A percentile compares a stretch with the other conserved stretches of the same genome.
Conservation (phyloP, 1,140 invertebrate species). For the Drosophila sturtevanti region DNA sequence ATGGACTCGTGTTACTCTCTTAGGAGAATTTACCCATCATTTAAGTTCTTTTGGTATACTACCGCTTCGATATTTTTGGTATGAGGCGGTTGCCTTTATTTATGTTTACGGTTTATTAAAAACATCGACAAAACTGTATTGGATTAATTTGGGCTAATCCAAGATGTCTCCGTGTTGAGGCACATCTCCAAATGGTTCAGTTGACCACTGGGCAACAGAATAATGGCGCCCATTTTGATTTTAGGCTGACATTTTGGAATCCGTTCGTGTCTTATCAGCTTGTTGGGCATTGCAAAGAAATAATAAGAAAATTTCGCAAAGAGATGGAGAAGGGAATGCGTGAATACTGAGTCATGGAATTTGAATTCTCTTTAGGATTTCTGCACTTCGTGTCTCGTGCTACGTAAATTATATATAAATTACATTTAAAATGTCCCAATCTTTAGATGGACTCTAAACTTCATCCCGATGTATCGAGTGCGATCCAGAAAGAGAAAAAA, state of each 20-base stretch:
- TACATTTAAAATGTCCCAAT: no score
- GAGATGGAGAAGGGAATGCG: background rate
- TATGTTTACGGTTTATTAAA: constrained; percentile 78
- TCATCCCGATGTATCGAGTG: constrained; percentile 33
- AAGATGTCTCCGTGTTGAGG: background rate
- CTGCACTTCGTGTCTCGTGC: background rate
- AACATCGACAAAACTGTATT: constrained; percentile 74
- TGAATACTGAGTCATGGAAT: background rate
- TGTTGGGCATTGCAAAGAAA: constrained; percentile 66
- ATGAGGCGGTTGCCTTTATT: constrained; percentile 79
- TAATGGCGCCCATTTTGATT: constrained; percentile 82
- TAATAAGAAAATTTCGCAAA: background rate
- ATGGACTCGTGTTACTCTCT: background rate
- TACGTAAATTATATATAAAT: background rate
- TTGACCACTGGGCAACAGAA: constrained; percentile 38
- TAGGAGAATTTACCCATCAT: constrained; percentile 56
- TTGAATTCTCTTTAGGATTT: background rate
- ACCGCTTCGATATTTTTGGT: constrained; percentile 60
- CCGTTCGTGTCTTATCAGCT: constrained; percentile 81
- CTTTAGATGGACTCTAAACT: no score
- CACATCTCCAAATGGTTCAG: constrained; percentile 51
- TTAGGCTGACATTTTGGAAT: constrained; percentile 81
- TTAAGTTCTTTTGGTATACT: constrained; percentile 29
- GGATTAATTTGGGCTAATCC: constrained; percentile 56
- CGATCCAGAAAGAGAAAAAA: constrained; percentile 35